These are phyloP conservation scores for Lasiurus borealis DNA, from an alignment of 2,113 vertebrate genomes.

Conservation along the genomic window DNA sequence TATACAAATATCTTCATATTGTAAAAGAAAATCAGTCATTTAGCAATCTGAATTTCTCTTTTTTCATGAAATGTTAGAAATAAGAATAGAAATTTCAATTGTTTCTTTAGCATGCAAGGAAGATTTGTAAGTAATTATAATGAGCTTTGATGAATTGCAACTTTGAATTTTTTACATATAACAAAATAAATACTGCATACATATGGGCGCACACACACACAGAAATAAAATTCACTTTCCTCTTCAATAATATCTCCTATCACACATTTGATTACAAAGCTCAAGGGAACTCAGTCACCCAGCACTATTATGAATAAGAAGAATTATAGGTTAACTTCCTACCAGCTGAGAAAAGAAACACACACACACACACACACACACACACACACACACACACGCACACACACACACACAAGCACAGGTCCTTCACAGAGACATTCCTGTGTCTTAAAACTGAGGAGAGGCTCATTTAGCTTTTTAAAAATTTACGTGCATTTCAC, in stretches of 20 bases:
- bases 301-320: background rate
- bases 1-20: slow-evolving; percentile 55
- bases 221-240: background rate
- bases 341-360: background rate
- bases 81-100: slow-evolving; percentile 62
- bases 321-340: background rate
- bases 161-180: slow-evolving; percentile 23
- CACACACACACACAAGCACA: background rate
- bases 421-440: background rate
- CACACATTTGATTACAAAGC: background rate
- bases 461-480: background rate
- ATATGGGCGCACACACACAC: background rate
- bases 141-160: background rate
- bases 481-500: background rate
- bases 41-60: slow-evolving; percentile 41
- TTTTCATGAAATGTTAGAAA: slow-evolving; percentile 55
- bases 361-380: background rate
- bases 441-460: background rate
- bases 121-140: slow-evolving; percentile 24
- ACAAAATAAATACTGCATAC: slow-evolving; percentile 6
- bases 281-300: background rate
- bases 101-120: background rate
- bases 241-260: slow-evolving; percentile 5
- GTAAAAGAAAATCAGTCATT: slow-evolving; percentile 66
- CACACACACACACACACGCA: background rate